A percentile compares a stretch with the other conserved stretches of the same genome.
phyloP scores from a whole-genome alignment of 2,113 vertebrate genomes.

The Paralichthys olivaceus region DNA sequence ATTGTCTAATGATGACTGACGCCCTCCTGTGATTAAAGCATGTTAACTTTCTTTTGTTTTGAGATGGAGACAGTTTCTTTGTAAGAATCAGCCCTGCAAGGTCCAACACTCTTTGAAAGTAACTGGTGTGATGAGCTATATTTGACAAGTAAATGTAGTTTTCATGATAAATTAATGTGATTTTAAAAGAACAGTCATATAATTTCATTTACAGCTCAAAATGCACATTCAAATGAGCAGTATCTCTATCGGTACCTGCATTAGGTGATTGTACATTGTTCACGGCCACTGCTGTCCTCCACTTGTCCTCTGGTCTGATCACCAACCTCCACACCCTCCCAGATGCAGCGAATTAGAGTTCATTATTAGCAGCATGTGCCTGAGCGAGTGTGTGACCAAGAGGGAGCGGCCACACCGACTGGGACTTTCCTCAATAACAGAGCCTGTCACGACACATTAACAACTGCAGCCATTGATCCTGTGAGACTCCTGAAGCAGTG shows the following conservation, averaged over 20 bases:
- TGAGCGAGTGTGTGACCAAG: not conserved
- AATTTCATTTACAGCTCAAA: not conserved
- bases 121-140: too few species aligned
- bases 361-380: not conserved
- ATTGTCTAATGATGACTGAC: too few species aligned
- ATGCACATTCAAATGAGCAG: too few species aligned
- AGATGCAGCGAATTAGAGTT: not conserved
- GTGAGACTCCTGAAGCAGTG: not conserved
- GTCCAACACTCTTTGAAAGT: too few species aligned
- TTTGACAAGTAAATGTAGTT: too few species aligned
- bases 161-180: too few species aligned
- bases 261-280: not conserved
- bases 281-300: not conserved
- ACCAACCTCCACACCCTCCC: not conserved
- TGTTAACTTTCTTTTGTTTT: too few species aligned
- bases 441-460: not conserved
- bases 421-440: not conserved
- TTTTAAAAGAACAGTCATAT: too few species aligned
- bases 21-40: too few species aligned
- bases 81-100: too few species aligned
- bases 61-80: too few species aligned
- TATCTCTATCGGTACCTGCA: too few species aligned
- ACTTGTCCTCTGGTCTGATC: not conserved
- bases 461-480: not conserved
- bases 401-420: not conserved